A percentile compares a stretch with the other conserved stretches of the same genome.
Evolutionary conservation across 2,797 vertebrate species (phyloP).

Genomic region (Cottoperca gobio): DNA sequence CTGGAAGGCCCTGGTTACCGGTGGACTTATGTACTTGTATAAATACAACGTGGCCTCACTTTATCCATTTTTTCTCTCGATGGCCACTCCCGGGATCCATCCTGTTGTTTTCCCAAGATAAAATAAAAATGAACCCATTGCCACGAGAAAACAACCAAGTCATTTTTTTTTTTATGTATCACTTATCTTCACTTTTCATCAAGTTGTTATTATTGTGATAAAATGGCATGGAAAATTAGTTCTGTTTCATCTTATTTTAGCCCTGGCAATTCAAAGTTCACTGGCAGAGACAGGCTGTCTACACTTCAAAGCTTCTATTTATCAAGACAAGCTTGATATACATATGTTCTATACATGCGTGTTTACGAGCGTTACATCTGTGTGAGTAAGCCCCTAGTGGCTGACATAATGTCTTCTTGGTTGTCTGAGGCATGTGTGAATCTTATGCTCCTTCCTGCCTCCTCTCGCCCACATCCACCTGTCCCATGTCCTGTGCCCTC

Average conservation of each 20-base stretch:
- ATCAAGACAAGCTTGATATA: slow-evolving; percentile 13
- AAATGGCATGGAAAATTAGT: not conserved
- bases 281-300: slow-evolving; percentile 35
- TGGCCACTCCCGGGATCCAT: no score
- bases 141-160: no score
- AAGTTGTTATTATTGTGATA: not conserved
- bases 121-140: not conserved
- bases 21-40: no score
- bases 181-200: not conserved
- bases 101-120: no score
- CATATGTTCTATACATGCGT: slow-evolving; percentile 17
- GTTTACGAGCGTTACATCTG: slow-evolving; percentile 41
- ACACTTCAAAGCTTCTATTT: slow-evolving; percentile 16
- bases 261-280: not conserved
- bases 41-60: no score
- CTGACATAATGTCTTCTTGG: slow-evolving; percentile 58
- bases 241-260: not conserved
- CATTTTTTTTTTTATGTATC: no score
- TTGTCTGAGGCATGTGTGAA: slow-evolving; percentile 54
- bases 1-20: no score
- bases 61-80: no score
- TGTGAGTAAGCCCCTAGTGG: slow-evolving; percentile 39
- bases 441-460: slow-evolving; percentile 45
- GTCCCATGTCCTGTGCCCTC: slow-evolving; percentile 52
- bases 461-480: slow-evolving; percentile 51